A percentile compares a stretch with the other conserved stretches of the same genome.
phyloP scores from a whole-genome alignment of 1,140 invertebrate genomes.

The Leptinotarsa texana region DNA sequence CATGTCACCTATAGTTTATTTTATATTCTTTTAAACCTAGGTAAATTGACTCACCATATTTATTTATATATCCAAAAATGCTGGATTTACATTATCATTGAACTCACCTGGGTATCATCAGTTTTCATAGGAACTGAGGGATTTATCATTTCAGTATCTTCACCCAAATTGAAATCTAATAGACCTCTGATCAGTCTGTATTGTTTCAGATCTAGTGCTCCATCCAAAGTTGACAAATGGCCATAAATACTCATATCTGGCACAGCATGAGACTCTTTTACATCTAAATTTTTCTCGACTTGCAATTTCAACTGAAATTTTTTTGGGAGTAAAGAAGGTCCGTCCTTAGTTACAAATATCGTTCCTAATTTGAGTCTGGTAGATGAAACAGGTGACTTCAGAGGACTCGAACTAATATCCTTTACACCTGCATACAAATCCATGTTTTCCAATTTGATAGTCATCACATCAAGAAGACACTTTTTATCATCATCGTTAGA shows the following conservation, averaged over 20 bases:
- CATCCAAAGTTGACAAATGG: slow-evolving; percentile 81
- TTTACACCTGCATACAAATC: slow-evolving; percentile 74
- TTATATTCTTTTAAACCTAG: too few relatives aligned
- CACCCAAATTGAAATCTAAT: slow-evolving; percentile 89
- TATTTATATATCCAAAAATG: too few relatives aligned
- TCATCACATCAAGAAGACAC: slow-evolving; percentile 77
- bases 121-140: slow-evolving; percentile 43
- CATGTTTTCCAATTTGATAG: slow-evolving; percentile 78
- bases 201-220: slow-evolving; percentile 80
- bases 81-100: too few relatives aligned
- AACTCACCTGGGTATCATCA: background rate
- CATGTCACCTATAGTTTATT: too few relatives aligned
- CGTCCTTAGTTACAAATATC: slow-evolving; percentile 61
- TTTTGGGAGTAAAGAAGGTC: slow-evolving; percentile 72
- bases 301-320: slow-evolving; percentile 79
- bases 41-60: too few relatives aligned
- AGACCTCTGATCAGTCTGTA: slow-evolving; percentile 89
- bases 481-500: slow-evolving; percentile 42
- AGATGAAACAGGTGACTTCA: slow-evolving; percentile 2
- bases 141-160: slow-evolving; percentile 75
- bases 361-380: slow-evolving; percentile 57
- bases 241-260: slow-evolving; percentile 87
- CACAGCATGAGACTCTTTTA: slow-evolving; percentile 57
- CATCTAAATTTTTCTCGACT: slow-evolving; percentile 80
- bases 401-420: slow-evolving; percentile 40